Base-by-base conservation (phyloP, 1,140 invertebrate genomes). In the Aethina tumida region DNA sequence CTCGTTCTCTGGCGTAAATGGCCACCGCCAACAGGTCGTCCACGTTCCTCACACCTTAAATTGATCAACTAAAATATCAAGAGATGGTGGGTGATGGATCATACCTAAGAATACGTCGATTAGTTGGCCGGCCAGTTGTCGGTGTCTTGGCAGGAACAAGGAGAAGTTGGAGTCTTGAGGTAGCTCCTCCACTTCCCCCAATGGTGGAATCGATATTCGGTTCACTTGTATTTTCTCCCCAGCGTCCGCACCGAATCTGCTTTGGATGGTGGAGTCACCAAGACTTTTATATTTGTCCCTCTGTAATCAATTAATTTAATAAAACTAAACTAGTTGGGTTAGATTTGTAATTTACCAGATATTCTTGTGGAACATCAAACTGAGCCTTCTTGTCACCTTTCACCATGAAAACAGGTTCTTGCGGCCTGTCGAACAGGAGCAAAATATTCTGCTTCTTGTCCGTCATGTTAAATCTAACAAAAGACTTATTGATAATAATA, bases 91-190 rank as follows among this genome's bases (percentile, higher is more conserved):
- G 10, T 25, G 55, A 52, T 50, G 14, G 28, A 12, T 15, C 34
- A 20, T 55, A 77, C 77, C 66, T 63, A 82, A 65, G 49, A 85
- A 84, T 34, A 84, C 74, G 39, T 82, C 73, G 33, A 84, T 82
- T 3, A 87, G 69, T 7, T 69, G 68, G 0, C 64, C 72, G 7
- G 82, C 80, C 51, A 83, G 69, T 45, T 60, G 60, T 3, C 79
- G 69, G 63, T 87, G 84, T 24, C 70, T 68, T 0, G 78, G 79
- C 26, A 85, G 69, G 53, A 86, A 87, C 8, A 84, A 63, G 0
- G 82, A 84, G 57, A 87, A 87, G 47, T 77, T 70, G 1, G 74
- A 75, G 19, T 75, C 70, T 37, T 79, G 74, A 13, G 66, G 67
- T 28, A 86, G 61, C 37, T 75, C 63, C 65, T 81, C 60, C 5